phyloP scores from a whole-genome alignment of 2,113 vertebrate species.

The Scytalopus superciliaris region DNA sequence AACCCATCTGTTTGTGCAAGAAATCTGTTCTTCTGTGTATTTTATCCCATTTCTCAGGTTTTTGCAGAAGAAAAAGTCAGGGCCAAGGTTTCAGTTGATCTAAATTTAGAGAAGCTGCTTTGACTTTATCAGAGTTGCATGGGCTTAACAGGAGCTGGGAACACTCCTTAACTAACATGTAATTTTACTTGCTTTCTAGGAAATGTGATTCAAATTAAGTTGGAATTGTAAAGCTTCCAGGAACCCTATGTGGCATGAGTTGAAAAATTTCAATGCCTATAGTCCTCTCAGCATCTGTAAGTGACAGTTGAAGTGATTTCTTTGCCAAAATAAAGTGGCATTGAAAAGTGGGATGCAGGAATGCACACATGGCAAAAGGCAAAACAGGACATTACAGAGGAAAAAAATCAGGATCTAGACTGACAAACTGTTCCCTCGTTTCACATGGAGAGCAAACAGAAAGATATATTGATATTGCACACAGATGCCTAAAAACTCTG shows the following conservation, averaged over 20 bases:
- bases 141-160: not conserved
- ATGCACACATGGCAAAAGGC: not conserved
- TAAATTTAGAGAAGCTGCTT: not conserved
- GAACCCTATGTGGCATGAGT: not conserved
- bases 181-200: not conserved
- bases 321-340: not conserved
- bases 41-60: not conserved
- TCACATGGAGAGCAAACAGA: not conserved
- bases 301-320: not conserved
- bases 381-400: not conserved
- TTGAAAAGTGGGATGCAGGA: not conserved
- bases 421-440: not conserved
- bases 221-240: not conserved
- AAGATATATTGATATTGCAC: not conserved
- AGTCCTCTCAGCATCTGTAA: not conserved
- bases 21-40: not conserved
- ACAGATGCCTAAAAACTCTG: constrained; percentile 7
- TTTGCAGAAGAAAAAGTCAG: not conserved
- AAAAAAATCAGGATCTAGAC: not conserved
- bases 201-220: constrained; percentile 4
- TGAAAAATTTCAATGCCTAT: not conserved
- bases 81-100: not conserved
- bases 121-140: not conserved
- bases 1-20: not conserved
- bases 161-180: not conserved